Base-by-base conservation (phyloP, 2,797 vertebrate genomes). In the Chiloscyllium punctatum region DNA sequence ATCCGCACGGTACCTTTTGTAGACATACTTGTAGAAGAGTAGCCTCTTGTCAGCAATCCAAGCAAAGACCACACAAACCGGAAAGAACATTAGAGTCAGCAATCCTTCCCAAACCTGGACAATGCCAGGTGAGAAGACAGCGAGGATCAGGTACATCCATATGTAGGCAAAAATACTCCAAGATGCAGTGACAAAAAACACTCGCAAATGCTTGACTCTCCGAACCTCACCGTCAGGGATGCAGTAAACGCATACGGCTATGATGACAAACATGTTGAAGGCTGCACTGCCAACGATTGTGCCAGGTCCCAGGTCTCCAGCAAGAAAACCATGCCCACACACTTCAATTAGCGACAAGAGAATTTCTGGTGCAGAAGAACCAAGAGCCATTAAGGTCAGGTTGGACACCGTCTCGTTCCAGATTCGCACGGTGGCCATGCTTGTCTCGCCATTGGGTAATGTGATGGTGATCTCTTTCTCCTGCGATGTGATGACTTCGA, bases 341-440 rank as follows among this genome's bases (percentile, higher is more conserved):
- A 99, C 99, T 98, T 99, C 99, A 27, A 99, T 99, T 74, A 99
- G 98, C 0, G 99, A 99, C 2, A 99, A 98, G 0, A 99, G 98
- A 96, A 99, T 99, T 97, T 99, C 99, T 0, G 99, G 99, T 0
- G 99, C 99, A 0, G 99, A 99, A 0, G 99, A 99, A 25, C 99
- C 99, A 96, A 99, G 94, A 0, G 99, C 99, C 99, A 99, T 99
- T 79, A 99, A 97, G 0, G 99, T 99, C 82, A 99, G 98, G 97
- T 99, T 99, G 97, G 99, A 99, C 4, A 99, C 99, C 0, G 99
- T 99, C 97, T 99, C 99, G 0, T 99, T 99, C 99, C 99, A 99
- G 97, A 98, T 98, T 82, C 98, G 97, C 2, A 98, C 98, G 0
- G 98, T 99, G 7, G 98, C 98, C 30, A 99, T 97, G 0, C 98